A percentile compares a stretch with the other conserved stretches of the same genome.
These are phyloP conservation scores for Mastomys natalensis DNA, from an alignment of 2,113 vertebrate genomes.

Conservation along the genomic window DNA sequence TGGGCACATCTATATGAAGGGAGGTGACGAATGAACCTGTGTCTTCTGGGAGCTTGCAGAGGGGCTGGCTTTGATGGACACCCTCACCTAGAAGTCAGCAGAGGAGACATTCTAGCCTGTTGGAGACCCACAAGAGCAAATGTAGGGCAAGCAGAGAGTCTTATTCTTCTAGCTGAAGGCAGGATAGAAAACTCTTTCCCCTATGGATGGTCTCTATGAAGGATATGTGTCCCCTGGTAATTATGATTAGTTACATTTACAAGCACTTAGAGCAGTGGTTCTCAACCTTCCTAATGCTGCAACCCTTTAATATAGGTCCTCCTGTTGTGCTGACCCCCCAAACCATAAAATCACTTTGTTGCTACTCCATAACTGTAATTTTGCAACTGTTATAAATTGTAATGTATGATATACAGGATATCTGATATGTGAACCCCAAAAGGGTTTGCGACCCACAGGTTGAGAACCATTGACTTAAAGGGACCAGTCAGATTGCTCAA, in stretches of 20 bases:
- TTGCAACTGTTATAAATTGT: background rate
- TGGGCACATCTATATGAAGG: background rate
- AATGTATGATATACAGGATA: background rate
- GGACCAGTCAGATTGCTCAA: background rate
- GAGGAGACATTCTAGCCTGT: background rate
- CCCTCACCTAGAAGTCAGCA: background rate
- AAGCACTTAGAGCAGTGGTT: background rate
- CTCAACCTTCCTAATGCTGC: background rate
- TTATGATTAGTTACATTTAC: background rate
- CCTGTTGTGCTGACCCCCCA: background rate
- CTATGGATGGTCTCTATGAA: accelerated
- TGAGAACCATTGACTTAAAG: background rate
- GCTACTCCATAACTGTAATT: background rate
- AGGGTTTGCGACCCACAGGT: background rate
- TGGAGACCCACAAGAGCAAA: no score
- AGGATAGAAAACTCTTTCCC: background rate
- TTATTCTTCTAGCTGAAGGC: background rate
- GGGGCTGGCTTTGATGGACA: background rate
- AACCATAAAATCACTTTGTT: background rate
- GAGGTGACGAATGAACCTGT: background rate
- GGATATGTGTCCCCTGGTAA: background rate
- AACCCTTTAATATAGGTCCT: background rate
- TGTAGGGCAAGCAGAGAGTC: background rate
- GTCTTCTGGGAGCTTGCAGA: background rate
- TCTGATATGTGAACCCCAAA: background rate